phyloP scores from a whole-genome alignment of 2,113 vertebrate species.

The Pristiophorus japonicus region DNA sequence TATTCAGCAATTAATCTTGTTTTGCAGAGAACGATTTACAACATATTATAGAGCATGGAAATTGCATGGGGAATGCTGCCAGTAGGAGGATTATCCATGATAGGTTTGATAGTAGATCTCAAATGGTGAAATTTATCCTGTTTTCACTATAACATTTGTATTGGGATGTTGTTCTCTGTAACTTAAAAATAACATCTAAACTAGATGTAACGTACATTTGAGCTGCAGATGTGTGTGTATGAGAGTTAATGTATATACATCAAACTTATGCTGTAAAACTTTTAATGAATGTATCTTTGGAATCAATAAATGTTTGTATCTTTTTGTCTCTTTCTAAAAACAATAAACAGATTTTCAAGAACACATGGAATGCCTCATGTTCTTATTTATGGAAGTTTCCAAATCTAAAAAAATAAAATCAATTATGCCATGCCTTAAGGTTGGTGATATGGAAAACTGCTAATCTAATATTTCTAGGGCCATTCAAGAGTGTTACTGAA shows the following conservation, averaged over 20 bases:
- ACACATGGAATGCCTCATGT: background rate
- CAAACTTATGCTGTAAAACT: constrained; percentile 4
- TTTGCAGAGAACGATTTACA: background rate
- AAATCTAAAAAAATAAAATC: background rate
- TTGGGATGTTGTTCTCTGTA: background rate
- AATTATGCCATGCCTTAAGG: background rate
- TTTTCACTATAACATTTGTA: background rate
- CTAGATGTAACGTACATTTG: background rate
- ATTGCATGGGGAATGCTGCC: background rate
- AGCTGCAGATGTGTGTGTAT: background rate
- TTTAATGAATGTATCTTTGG: background rate
- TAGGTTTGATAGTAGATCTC: background rate
- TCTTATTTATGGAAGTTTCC: constrained; percentile 7
- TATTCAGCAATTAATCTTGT: constrained; percentile 5
- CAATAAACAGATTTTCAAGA: constrained; percentile 22
- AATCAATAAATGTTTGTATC: constrained; percentile 13
- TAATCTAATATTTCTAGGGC: background rate
- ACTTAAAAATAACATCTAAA: constrained; percentile 22
- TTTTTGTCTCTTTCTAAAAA: background rate
- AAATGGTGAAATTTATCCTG: constrained; percentile 12
- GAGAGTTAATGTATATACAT: background rate
- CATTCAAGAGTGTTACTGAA: background rate
- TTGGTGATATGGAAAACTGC: background rate
- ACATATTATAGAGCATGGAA: background rate
- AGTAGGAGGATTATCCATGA: background rate